These are phyloP conservation scores for Agrilus cyanescens DNA, from an alignment of 2,888 invertebrate species.

Conservation along the genomic window DNA sequence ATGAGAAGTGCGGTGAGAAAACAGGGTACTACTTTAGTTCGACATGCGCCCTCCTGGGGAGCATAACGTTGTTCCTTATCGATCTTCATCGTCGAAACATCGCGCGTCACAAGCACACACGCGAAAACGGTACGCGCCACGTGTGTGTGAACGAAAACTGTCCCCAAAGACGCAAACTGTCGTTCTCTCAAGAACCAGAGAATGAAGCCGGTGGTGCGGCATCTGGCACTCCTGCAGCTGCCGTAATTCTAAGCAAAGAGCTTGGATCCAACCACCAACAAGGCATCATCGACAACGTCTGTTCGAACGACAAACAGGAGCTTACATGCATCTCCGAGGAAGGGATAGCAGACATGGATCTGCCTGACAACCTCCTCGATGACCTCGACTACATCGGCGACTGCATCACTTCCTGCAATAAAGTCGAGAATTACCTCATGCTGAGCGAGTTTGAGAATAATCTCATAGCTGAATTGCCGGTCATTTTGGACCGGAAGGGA, in stretches of 20 bases:
- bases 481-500: conserved; percentile 57
- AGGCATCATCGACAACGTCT: conserved; percentile 39
- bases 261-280: conserved; percentile 30
- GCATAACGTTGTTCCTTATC: conserved; percentile 66
- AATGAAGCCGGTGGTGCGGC: conserved; percentile 39
- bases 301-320: conserved; percentile 51
- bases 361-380: conserved; percentile 67
- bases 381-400: conserved; percentile 71
- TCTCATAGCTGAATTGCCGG: conserved; percentile 65
- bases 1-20: conserved; percentile 62
- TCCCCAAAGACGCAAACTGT: conserved; percentile 43
- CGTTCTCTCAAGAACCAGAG: conserved; percentile 48
- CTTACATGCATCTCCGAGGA: conserved; percentile 78
- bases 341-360: conserved; percentile 70
- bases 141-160: conserved; percentile 45
- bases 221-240: conserved; percentile 37
- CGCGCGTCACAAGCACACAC: conserved; percentile 56
- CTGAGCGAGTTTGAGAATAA: conserved; percentile 79
- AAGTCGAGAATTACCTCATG: conserved; percentile 78
- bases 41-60: conserved; percentile 64
- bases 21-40: conserved; percentile 78
- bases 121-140: conserved; percentile 44
- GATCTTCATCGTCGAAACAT: conserved; percentile 65
- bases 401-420: conserved; percentile 76
- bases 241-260: conserved; percentile 46